Evolutionary conservation across 92 coral and sea anemone species (phyloP).

Genomic region (Montipora capitata): DNA sequence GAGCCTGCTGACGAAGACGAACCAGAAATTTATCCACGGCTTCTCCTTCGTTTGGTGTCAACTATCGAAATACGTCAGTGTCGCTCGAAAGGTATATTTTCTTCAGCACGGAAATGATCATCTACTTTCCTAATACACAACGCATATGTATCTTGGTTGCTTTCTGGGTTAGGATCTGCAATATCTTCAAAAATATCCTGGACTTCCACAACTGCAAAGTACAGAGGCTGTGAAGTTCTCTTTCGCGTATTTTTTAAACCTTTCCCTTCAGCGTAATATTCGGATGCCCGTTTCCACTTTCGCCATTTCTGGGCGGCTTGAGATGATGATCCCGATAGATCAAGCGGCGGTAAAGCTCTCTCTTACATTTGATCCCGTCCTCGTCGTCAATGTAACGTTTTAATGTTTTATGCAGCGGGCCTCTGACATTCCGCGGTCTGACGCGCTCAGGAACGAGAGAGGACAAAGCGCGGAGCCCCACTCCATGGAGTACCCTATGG

Average conservation of each 20-base stretch:
- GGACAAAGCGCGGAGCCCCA: no score
- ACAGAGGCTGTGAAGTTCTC: no score
- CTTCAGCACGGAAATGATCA: conserved; percentile 43
- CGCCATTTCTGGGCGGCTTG: conserved; percentile 50
- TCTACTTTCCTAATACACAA: conserved; percentile 67
- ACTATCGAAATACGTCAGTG: conserved; percentile 62
- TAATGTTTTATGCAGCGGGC: no score
- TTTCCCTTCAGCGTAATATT: conserved; percentile 59
- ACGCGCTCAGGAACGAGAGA: no score
- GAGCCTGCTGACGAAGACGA: conserved; percentile 63
- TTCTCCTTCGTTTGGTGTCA: conserved; percentile 50
- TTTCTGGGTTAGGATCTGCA: conserved; percentile 47
- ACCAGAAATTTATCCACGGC: conserved; percentile 61
- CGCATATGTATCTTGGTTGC: no score
- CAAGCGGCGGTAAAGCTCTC: conserved; percentile 19
- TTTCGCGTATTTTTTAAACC: conserved; percentile 8
- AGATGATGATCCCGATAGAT: conserved; percentile 50
- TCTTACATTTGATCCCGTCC: neutral
- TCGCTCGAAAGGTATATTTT: conserved; percentile 50
- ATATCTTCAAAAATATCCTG: conserved; percentile 75
- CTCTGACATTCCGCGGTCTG: no score
- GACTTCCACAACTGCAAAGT: conserved; percentile 63
- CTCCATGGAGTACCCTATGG: no score
- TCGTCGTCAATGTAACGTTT: no score
- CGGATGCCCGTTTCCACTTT: conserved; percentile 69